Percentiles rank a stretch among this genome's conserved stretches.
Evolutionary conservation across 2,888 invertebrate genomes (phyloP).

Genomic region (Scaptodrosophila latifasciaeformis): DNA sequence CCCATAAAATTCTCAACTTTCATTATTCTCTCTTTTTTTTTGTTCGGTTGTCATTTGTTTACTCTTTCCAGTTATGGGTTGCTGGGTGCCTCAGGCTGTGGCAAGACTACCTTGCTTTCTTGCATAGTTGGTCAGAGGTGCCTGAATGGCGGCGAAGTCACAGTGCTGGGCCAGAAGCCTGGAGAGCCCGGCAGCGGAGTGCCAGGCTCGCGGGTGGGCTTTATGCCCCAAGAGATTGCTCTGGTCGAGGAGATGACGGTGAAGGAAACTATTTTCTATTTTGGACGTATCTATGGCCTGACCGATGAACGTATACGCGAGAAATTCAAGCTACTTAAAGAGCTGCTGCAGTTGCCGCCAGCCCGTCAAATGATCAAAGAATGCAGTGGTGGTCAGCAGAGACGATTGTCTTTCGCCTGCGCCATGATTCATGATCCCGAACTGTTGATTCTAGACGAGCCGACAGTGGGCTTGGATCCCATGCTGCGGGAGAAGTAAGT

Average conservation of each 20-base stretch:
- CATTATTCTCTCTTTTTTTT: slow-evolving; percentile 2
- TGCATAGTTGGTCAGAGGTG: slow-evolving; percentile 87
- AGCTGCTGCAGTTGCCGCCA: slow-evolving; percentile 85
- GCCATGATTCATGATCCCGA: slow-evolving; percentile 92
- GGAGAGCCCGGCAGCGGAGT: slow-evolving; percentile 81
- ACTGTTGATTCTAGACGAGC: slow-evolving; percentile 92
- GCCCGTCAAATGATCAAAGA: slow-evolving; percentile 80
- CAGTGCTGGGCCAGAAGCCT: slow-evolving; percentile 85
- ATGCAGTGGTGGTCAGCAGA: slow-evolving; percentile 92
- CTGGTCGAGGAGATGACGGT: slow-evolving; percentile 87
- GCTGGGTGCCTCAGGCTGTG: slow-evolving; percentile 92
- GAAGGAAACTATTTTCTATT: slow-evolving; percentile 88
- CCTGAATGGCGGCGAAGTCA: slow-evolving; percentile 83
- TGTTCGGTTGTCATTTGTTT: too few species aligned
- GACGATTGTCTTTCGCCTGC: slow-evolving; percentile 91
- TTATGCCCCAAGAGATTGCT: slow-evolving; percentile 94
- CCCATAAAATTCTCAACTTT: not conserved
- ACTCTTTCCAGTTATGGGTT: slow-evolving; percentile 91
- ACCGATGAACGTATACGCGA: slow-evolving; percentile 79
- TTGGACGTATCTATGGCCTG: slow-evolving; percentile 90
- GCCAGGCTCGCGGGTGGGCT: slow-evolving; percentile 85
- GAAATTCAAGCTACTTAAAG: slow-evolving; percentile 81
- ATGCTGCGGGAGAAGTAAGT: slow-evolving; percentile 85
- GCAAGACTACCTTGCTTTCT: slow-evolving; percentile 90
- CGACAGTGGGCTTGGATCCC: slow-evolving; percentile 95